Evolutionary conservation across 2,888 invertebrate genomes (phyloP).

Genomic region (Alitta virens): DNA sequence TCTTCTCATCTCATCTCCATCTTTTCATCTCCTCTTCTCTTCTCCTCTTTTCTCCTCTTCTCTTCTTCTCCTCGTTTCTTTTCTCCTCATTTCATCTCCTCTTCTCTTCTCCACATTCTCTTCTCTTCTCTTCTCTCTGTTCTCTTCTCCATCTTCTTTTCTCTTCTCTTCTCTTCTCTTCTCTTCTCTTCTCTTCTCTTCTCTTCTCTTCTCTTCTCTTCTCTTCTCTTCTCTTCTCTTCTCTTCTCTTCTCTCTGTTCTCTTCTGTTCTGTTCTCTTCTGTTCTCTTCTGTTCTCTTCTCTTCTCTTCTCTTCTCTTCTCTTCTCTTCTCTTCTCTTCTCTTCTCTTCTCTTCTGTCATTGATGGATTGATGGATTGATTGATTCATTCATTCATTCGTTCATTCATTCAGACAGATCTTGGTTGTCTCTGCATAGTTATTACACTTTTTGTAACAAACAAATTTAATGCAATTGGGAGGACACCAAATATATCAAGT

Average conservation of each 20-base stretch:
- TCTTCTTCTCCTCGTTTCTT: too few species aligned
- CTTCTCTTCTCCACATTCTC: background rate
- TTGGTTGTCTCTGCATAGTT: too few species aligned
- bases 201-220: background rate
- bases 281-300: background rate
- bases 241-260: background rate
- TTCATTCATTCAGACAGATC: too few species aligned
- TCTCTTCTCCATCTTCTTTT: too few species aligned
- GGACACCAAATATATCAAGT: too few species aligned
- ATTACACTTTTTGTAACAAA: too few species aligned
- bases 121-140: background rate
- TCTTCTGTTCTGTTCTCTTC: background rate
- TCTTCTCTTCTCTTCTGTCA: background rate
- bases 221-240: background rate
- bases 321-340: background rate
- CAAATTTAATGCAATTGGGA: too few species aligned
- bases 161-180: background rate
- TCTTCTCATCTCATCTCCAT: background rate
- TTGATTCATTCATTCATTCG: too few species aligned
- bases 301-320: background rate
- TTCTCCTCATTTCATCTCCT: too few species aligned
- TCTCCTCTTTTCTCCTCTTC: background rate
- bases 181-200: background rate
- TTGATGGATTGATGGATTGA: background rate
- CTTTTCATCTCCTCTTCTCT: too few species aligned